Evolutionary conservation across 2,888 invertebrate species (phyloP), one percentile per base, ranked within the genome.

Genomic region (Coronaproctus castanopsis): DNA sequence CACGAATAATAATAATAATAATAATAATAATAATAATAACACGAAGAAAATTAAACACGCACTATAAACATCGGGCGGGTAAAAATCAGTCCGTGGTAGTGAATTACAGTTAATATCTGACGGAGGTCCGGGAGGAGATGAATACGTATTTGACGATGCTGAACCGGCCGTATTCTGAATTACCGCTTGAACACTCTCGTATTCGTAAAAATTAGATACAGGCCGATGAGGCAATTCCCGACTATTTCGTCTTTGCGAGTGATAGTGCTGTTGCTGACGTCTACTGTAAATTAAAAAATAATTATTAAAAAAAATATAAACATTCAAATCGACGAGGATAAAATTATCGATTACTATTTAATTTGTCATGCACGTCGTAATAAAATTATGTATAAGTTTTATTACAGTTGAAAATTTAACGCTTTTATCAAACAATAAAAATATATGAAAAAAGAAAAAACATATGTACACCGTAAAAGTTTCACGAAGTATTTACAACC

Each of bases 131-230:
- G 55, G 56, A 24, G 55, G 55, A 36, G 36, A 36, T 14, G 14
- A 8, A 36, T 36, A 36, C 8, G 36, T 14, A 8, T 5, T 14
- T 20, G 59, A 49, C 21, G 55, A 14, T 5, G 21, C 52, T n/a
- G n/a, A n/a, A n/a, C n/a, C n/a, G 14, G 52, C 59, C 18, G 52
- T 52, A 52, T 59, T 59, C 21, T 59, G 56, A 72, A 71, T 75
- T 70, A 72, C 67, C 65, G 82, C 77, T 65, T 83, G 83, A 36
- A 85, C 81, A 65, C 80, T 83, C 71, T 87, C 87, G 71, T 87
- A 87, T 71, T 88, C 87, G 72, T 86, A 87, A 72, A 83, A 87
- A 73, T 85, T 87, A 62, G 87, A 87, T 63, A 83, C 80, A 3
- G 87, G 87, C 20, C 87, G 76, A 66, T 71, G 78, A 57, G 70